Evolutionary conservation across 2,888 invertebrate species (phyloP), one percentile per base, ranked within the genome.

Genomic region (Catocala sponsa): DNA sequence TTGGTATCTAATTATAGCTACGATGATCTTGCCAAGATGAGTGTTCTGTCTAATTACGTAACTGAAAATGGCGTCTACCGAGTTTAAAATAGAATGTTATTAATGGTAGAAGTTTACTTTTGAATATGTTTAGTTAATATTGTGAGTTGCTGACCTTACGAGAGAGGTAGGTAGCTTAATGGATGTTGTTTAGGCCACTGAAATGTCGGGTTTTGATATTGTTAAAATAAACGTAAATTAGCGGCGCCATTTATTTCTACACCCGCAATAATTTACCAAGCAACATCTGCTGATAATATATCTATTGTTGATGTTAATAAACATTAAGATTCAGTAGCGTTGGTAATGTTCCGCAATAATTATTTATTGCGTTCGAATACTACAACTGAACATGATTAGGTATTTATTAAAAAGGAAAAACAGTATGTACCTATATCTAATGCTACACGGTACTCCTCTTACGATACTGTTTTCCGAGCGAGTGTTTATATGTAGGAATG

Each of bases 131-230:
- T 6, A 7, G 6, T 38, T 38, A 25, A 25, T 10, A 48, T 48
- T 48, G 11, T 25, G 6, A n/a, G 7, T 25, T 60, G 55, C 60
- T 47, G 55, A 61, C 55, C 46, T 33, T 61, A 57, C 52, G 9
- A 44, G 25, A 48, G 11, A 43, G 49, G 49, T 53, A 43, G 49
- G 49, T 53, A 49, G 11, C 38, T 49, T 55, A 62, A 57, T 62
- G 56, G 43, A 48, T 49, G 51, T 61, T 61, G 32, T 46, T 51
- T 32, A 11, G 35, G 60, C 25, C 42, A 55, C 38, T 47, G 47
- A 47, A 61, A 50, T 38, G 42, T 53, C 35, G 53, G 41, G 49
- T 56, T 62, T 57, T 47, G 48, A 47, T 43, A 43, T 56, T 56
- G 38, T 46, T 60, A 55, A 35, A 41, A 32, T 51, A 61, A 61